Conservation (phyloP, 2,113 vertebrate genomes). For the Campylomormyrus numenius region DNA sequence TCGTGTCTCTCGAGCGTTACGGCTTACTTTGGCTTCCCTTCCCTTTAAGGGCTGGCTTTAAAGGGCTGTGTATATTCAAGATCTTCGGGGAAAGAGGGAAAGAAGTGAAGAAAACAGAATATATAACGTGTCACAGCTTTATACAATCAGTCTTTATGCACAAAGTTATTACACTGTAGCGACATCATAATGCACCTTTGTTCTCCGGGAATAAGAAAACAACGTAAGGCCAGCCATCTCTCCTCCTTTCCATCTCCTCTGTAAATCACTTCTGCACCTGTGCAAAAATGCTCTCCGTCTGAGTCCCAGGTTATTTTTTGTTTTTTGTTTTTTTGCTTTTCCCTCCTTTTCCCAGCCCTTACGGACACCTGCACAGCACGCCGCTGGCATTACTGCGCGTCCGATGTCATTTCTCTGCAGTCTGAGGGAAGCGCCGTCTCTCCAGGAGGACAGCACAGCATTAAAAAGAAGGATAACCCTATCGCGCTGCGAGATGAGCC, state of each 20-base stretch:
- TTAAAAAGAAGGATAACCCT: constrained; percentile 26
- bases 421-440: neutral
- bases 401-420: constrained; percentile 12
- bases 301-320: neutral
- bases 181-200: neutral
- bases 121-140: neutral
- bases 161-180: neutral
- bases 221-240: neutral
- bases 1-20: neutral
- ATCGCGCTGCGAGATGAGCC: constrained; percentile 18
- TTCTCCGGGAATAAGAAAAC: neutral
- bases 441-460: constrained; percentile 1
- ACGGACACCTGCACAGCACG: constrained; percentile 12
- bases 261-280: constrained; percentile 18
- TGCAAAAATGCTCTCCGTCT: neutral
- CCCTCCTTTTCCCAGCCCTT: neutral
- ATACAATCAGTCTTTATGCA: constrained; percentile 6
- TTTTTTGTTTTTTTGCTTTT: neutral
- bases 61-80: neutral
- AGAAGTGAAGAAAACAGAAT: neutral
- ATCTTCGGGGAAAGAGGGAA: neutral
- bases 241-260: neutral
- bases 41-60: neutral
- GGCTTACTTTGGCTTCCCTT: neutral
- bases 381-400: constrained; percentile 13